Conservation (phyloP, 2,797 vertebrate genomes). For the Linurgus olivaceus region DNA sequence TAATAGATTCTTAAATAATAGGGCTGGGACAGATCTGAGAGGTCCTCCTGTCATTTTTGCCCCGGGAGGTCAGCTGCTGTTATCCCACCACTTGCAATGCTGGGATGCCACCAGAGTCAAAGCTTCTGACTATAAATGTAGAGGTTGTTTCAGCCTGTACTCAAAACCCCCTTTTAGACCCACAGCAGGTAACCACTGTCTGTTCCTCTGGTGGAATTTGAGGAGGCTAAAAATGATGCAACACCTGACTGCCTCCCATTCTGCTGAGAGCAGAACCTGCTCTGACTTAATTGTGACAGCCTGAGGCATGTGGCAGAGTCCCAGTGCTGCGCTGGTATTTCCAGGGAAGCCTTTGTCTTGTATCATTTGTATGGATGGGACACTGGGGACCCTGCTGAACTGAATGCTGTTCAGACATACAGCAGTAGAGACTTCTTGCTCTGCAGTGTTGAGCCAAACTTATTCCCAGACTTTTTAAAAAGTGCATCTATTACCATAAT, state of each 20-base stretch:
- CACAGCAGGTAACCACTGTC: background rate
- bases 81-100: background rate
- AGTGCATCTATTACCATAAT: conserved; percentile 3
- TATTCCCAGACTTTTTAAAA: background rate
- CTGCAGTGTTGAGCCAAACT: background rate
- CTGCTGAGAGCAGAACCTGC: background rate
- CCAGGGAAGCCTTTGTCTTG: background rate
- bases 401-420: background rate
- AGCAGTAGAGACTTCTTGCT: background rate
- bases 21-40: background rate
- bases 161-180: background rate
- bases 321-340: conserved; percentile 5
- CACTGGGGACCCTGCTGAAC: background rate
- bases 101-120: background rate
- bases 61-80: background rate
- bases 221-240: background rate
- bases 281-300: background rate
- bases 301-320: background rate
- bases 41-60: background rate
- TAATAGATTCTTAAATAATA: background rate
- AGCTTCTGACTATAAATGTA: background rate
- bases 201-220: background rate
- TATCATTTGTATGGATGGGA: background rate
- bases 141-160: background rate
- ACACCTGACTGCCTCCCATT: background rate